A percentile compares a stretch with the other conserved stretches of the same genome.
phyloP scores from a whole-genome alignment of 2,888 invertebrate genomes.

The Acrobasis repandana region DNA sequence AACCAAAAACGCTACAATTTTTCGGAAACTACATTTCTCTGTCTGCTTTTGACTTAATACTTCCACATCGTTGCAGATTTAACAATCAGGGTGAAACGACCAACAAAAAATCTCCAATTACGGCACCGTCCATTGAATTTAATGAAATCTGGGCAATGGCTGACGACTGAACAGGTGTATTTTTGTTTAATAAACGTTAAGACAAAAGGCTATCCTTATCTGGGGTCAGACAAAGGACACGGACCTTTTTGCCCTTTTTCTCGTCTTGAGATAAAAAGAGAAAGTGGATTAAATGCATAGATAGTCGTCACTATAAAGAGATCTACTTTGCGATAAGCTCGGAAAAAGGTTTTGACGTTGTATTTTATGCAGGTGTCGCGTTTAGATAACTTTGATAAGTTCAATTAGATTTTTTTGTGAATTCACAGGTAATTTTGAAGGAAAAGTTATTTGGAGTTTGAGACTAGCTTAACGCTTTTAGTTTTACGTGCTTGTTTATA shows the following conservation, averaged over 20 bases:
- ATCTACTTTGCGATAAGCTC: slow-evolving; percentile 59
- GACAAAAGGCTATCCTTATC: slow-evolving; percentile 64
- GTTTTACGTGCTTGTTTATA: too few relatives aligned
- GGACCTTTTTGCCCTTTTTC: slow-evolving; percentile 59
- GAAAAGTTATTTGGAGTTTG: neutral
- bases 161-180: slow-evolving; percentile 68
- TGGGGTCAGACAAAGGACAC: slow-evolving; percentile 64
- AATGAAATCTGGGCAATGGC: slow-evolving; percentile 60
- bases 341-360: slow-evolving; percentile 42
- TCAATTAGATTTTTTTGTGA: slow-evolving; percentile 32
- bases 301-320: slow-evolving; percentile 70
- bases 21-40: slow-evolving; percentile 13
- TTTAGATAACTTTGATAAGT: slow-evolving; percentile 42
- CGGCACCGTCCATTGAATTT: slow-evolving; percentile 56
- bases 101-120: slow-evolving; percentile 54
- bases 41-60: slow-evolving; percentile 3
- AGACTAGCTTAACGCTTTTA: too few relatives aligned
- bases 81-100: slow-evolving; percentile 35
- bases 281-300: slow-evolving; percentile 78
- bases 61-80: slow-evolving; percentile 11
- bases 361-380: slow-evolving; percentile 51
- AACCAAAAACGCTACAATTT: neutral
- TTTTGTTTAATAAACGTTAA: slow-evolving; percentile 65
- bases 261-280: slow-evolving; percentile 69
- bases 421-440: neutral